Conservation (phyloP, 1,140 invertebrate species). For the Anastrepha ludens region DNA sequence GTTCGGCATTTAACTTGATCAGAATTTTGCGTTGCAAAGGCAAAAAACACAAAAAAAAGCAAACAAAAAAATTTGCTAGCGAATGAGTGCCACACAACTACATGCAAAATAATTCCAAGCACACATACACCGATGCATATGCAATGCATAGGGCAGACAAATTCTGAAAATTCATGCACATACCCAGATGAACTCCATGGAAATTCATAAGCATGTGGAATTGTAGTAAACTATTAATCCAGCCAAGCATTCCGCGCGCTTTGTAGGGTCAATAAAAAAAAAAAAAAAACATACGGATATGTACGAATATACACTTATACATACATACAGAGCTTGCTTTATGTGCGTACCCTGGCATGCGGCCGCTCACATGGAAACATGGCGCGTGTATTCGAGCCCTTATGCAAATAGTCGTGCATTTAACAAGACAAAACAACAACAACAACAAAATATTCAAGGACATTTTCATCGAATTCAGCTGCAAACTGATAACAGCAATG, state of each 20-base stretch:
- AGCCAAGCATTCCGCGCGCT: no score
- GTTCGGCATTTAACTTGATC: constrained; percentile 10
- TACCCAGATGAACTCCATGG: background rate
- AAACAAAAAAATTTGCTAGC: background rate
- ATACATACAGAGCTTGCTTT: no score
- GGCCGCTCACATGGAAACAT: background rate
- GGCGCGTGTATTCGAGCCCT: background rate
- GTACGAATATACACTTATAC: no score
- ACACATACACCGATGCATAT: background rate
- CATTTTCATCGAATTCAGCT: background rate
- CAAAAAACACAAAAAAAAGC: background rate
- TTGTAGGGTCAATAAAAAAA: no score
- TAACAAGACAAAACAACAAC: background rate
- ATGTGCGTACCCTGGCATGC: background rate
- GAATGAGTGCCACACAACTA: no score
- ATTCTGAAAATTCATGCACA: background rate
- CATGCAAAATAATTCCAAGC: no score
- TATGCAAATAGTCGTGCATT: background rate
- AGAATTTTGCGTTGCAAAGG: background rate
- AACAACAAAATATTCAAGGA: no score
- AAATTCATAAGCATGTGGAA: no score
- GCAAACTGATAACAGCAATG: background rate
- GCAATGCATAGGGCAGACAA: no score
- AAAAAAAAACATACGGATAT: no score
- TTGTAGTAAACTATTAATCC: no score